Base-by-base conservation (phyloP, 2,888 invertebrate species). In the Callyntrura sp. region DNA sequence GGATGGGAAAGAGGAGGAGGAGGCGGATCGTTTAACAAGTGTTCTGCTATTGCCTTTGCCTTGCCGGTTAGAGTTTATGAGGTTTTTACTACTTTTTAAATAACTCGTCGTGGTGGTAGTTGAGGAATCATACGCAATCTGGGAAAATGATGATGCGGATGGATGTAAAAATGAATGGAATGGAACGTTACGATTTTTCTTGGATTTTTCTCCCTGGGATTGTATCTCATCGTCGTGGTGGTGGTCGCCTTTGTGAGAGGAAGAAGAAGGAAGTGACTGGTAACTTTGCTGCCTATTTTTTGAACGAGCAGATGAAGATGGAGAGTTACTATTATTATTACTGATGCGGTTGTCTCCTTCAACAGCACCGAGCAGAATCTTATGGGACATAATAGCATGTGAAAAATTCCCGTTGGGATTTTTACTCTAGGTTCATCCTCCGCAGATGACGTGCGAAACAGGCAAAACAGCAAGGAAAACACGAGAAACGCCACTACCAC, bases 1-100 rank as follows among this genome's bases (percentile, higher is more conserved):
- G 4, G 51, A 70, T 17, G 55, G 55, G 9, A 55, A 25, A 14
- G 17, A 43, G n/a, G 60, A 79, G 23, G 25, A 79, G 60, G 60
- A 35, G 79, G 79, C 43, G 55, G 88, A 92, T 65, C 91, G 90
- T 79, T 90, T 91, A 89, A 90, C 86, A 76, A 90, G 85, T 86
- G 20, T 20, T 60, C 43, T 60, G 60, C 43, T 14, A 48, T 51
- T 60, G 79, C 45, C 17, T 14, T 17, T 79, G 60, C 60, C 83
- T 73, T 83, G 88, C 51, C 76, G 45, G 60, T 88, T 76, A 60
- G 82, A 76, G 83, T 88, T 88, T 82, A 88, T 62, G 82, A 88
- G 25, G 23, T 51, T 88, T 88, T 88, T 83, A 88, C 48, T 82
- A 83, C 76, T 88, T 88, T 82, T 88, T 73, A 88, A 88, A 83